Conservation (phyloP, 1,140 invertebrate species). For the Sitophilus oryzae region DNA sequence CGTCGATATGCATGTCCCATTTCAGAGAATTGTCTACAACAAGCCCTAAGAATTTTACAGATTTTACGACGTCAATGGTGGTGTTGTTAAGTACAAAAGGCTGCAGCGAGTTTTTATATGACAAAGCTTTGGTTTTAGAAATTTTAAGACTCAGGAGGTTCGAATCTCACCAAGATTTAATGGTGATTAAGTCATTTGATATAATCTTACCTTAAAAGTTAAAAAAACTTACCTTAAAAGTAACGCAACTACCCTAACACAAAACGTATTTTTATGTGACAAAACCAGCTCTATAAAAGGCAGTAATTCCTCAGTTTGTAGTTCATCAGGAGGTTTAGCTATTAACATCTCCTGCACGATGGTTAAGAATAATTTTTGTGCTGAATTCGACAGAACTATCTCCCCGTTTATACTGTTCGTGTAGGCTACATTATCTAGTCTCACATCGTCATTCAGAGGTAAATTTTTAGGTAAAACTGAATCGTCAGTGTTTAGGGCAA, state of each 20-base stretch:
- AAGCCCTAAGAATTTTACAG: too few relatives aligned
- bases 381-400: slow-evolving; percentile 58
- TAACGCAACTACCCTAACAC: slow-evolving; percentile 63
- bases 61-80: too few relatives aligned
- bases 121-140: too few relatives aligned
- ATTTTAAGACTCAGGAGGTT: too few relatives aligned
- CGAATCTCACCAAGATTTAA: too few relatives aligned
- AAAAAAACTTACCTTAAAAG: slow-evolving; percentile 43
- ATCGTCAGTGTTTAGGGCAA: slow-evolving; percentile 34
- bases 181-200: too few relatives aligned
- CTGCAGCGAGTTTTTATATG: too few relatives aligned
- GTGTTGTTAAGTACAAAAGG: too few relatives aligned
- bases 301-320: slow-evolving; percentile 71
- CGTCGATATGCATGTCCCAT: too few relatives aligned
- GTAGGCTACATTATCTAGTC: slow-evolving; percentile 73
- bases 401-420: slow-evolving; percentile 48
- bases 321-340: slow-evolving; percentile 68
- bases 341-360: slow-evolving; percentile 63
- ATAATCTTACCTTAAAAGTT: background rate
- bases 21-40: too few relatives aligned
- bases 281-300: slow-evolving; percentile 68
- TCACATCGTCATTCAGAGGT: slow-evolving; percentile 75
- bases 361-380: slow-evolving; percentile 73
- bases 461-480: slow-evolving; percentile 58
- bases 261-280: slow-evolving; percentile 59